Evolutionary conservation across 2,113 vertebrate species (phyloP).

Genomic region (Eudorcas thomsonii): DNA sequence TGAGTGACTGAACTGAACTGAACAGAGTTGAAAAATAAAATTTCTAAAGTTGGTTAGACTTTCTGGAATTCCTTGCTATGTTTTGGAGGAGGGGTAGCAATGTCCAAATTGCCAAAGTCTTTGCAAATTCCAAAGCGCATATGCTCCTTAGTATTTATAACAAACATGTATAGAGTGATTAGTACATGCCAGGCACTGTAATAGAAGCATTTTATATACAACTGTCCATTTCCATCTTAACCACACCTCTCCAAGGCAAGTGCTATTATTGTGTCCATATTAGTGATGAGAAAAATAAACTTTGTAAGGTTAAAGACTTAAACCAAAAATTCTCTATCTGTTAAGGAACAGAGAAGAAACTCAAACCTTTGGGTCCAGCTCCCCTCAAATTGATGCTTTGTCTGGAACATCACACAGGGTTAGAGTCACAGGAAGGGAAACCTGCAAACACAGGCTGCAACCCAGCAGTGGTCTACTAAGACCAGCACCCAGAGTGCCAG

Average conservation of each 20-base stretch:
- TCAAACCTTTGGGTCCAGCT: neutral
- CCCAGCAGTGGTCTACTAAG: neutral
- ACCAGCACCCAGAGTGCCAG: neutral
- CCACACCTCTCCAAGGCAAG: neutral
- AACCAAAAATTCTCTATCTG: neutral
- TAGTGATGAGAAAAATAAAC: neutral
- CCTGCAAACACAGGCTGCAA: neutral
- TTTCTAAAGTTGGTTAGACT: neutral
- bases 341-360: neutral
- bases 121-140: neutral
- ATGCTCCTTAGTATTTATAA: neutral
- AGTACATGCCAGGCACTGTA: neutral
- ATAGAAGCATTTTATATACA: neutral
- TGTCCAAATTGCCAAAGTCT: neutral
- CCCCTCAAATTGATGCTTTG: neutral
- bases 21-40: conserved; percentile 25
- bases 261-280: neutral
- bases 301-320: neutral
- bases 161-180: neutral
- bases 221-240: neutral
- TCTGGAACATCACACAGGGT: neutral
- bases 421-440: neutral
- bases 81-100: neutral
- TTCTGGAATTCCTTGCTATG: neutral
- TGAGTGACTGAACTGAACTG: neutral